These are phyloP conservation scores for Saturnia japonica DNA, from an alignment of 2,888 invertebrate genomes.

Conservation along the genomic window DNA sequence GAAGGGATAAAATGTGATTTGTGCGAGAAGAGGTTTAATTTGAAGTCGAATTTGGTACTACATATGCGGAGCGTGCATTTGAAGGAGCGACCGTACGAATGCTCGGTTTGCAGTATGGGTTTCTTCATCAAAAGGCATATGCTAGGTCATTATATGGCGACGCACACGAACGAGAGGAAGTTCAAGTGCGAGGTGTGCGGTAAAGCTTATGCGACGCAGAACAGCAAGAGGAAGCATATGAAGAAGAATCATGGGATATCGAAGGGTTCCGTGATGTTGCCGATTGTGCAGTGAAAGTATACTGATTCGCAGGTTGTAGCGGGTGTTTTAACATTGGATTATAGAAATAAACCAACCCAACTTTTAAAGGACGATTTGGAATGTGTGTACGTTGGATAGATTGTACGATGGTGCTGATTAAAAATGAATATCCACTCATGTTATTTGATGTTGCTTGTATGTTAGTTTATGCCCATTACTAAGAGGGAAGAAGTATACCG, in stretches of 20 bases:
- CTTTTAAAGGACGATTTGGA: not conserved
- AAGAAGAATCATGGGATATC: slow-evolving; percentile 64
- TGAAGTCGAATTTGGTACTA: slow-evolving; percentile 65
- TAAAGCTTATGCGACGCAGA: slow-evolving; percentile 77
- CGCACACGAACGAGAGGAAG: slow-evolving; percentile 76
- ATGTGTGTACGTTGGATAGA: not conserved
- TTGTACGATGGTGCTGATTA: not conserved
- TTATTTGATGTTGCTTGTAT: too few relatives aligned
- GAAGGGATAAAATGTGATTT: slow-evolving; percentile 71
- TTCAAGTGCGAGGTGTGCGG: slow-evolving; percentile 84
- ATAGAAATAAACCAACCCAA: not conserved
- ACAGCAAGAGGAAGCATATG: slow-evolving; percentile 69
- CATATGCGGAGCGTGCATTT: slow-evolving; percentile 72
- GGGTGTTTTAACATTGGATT: not conserved
- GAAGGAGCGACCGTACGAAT: slow-evolving; percentile 71
- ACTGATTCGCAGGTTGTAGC: not conserved
- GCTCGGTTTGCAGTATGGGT: slow-evolving; percentile 72
- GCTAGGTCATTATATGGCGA: slow-evolving; percentile 58
- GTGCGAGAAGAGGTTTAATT: slow-evolving; percentile 73
- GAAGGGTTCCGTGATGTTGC: slow-evolving; percentile 27
- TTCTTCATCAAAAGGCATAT: slow-evolving; percentile 65
- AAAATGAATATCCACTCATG: too few relatives aligned
- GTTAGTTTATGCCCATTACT: too few relatives aligned
- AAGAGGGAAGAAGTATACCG: too few relatives aligned
- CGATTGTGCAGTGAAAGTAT: slow-evolving; percentile 29